Evolutionary conservation across 2,888 invertebrate species (phyloP).

Genomic region (Heliconius hortense): DNA sequence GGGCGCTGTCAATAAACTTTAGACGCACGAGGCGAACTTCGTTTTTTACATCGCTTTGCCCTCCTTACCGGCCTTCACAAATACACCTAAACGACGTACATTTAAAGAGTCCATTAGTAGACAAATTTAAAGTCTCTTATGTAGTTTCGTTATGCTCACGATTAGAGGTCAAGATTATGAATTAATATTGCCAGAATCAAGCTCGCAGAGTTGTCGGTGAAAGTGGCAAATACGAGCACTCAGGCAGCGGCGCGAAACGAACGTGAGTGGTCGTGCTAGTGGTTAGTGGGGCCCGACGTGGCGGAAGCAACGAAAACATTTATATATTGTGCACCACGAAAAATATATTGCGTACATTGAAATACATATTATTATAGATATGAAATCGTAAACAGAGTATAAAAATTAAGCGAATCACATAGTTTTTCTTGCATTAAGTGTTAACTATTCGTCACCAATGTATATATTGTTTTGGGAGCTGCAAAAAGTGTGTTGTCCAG

Average conservation of each 20-base stretch:
- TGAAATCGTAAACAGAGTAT: not conserved
- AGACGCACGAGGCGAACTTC: slow-evolving; percentile 70
- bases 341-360: slow-evolving; percentile 44
- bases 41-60: slow-evolving; percentile 60
- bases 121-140: slow-evolving; percentile 16
- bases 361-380: not conserved
- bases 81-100: slow-evolving; percentile 18
- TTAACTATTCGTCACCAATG: not conserved
- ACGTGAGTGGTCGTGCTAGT: slow-evolving; percentile 65
- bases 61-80: slow-evolving; percentile 38
- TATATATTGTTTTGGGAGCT: slow-evolving; percentile 33
- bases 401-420: slow-evolving; percentile 3
- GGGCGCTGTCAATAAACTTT: slow-evolving; percentile 80
- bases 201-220: slow-evolving; percentile 71
- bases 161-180: slow-evolving; percentile 59
- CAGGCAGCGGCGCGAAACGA: slow-evolving; percentile 75
- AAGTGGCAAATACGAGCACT: slow-evolving; percentile 75
- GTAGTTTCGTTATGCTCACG: slow-evolving; percentile 11
- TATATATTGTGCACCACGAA: slow-evolving; percentile 55
- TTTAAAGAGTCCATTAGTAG: slow-evolving; percentile 8
- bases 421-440: not conserved
- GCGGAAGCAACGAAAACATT: slow-evolving; percentile 68
- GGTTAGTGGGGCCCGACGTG: slow-evolving; percentile 67
- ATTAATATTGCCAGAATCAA: slow-evolving; percentile 59
- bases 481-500: slow-evolving; percentile 48